Conservation (phyloP, 1,140 invertebrate species). For the Drosophila trapezifrons region DNA sequence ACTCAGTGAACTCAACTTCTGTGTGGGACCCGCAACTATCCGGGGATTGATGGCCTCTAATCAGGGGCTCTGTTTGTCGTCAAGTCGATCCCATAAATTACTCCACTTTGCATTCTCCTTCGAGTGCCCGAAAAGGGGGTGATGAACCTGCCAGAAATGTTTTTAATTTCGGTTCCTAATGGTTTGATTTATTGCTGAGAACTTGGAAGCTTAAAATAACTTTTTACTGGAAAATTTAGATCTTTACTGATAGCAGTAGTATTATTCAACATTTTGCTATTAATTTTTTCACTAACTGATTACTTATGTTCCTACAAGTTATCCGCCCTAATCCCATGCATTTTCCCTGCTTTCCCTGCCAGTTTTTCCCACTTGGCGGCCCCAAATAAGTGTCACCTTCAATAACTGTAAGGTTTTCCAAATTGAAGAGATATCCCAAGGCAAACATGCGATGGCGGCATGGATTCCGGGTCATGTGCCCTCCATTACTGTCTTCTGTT, state of each 20-base stretch:
- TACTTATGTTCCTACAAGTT: slow-evolving; percentile 4
- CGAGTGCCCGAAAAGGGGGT: slow-evolving; percentile 25
- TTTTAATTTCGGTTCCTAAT: slow-evolving; percentile 61
- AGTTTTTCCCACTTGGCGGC: slow-evolving; percentile 48
- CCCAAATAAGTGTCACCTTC: slow-evolving; percentile 57
- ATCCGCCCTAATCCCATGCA: slow-evolving; percentile 10
- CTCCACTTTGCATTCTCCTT: slow-evolving; percentile 43
- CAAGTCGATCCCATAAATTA: slow-evolving; percentile 54
- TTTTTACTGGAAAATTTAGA: background rate
- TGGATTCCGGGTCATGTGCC: slow-evolving; percentile 55
- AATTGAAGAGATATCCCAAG: slow-evolving; percentile 46
- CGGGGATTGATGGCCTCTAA: slow-evolving; percentile 55
- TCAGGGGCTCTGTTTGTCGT: slow-evolving; percentile 61
- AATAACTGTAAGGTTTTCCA: slow-evolving; percentile 46
- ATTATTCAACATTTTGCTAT: background rate
- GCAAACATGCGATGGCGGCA: slow-evolving; percentile 31
- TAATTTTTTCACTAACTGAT: background rate
- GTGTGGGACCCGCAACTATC: slow-evolving; percentile 26
- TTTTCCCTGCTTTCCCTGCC: slow-evolving; percentile 31
- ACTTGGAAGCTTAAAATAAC: background rate
- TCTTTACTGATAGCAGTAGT: background rate
- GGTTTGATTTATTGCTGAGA: slow-evolving; percentile 61
- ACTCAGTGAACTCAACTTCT: slow-evolving; percentile 33
- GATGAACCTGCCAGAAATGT: slow-evolving; percentile 24
- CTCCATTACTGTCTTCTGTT: slow-evolving; percentile 5